Percentiles rank a stretch among this genome's conserved stretches.
These are phyloP conservation scores for Lamellibrachia columna DNA, from an alignment of 2,888 invertebrate genomes.

Conservation along the genomic window DNA sequence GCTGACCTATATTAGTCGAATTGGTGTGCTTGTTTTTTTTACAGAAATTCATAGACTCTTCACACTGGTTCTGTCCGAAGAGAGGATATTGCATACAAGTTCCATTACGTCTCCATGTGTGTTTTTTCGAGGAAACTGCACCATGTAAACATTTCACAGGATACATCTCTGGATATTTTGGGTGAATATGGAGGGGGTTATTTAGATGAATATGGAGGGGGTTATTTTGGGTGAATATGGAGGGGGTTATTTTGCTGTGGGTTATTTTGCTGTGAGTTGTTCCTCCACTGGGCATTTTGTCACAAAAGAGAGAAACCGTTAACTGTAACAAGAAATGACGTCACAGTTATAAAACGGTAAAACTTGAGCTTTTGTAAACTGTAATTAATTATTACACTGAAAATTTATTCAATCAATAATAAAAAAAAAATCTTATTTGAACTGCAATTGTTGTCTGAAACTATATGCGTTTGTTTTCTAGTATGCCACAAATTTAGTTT, in stretches of 20 bases:
- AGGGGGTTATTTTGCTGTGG: too few species aligned
- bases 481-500: too few species aligned
- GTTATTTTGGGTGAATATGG: neutral
- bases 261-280: neutral
- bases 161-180: neutral
- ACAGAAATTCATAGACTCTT: neutral
- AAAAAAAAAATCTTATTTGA: too few species aligned
- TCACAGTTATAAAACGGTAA: too few species aligned
- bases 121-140: neutral
- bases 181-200: too few species aligned
- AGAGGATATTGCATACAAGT: neutral
- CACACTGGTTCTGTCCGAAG: neutral
- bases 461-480: too few species aligned
- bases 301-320: neutral
- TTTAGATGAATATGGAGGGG: too few species aligned
- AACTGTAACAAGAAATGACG: neutral
- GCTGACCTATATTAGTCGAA: neutral
- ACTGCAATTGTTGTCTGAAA: too few species aligned
- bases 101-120: neutral
- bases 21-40: neutral
- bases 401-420: too few species aligned
- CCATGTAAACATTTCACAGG: neutral
- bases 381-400: too few species aligned
- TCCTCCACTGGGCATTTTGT: neutral
- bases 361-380: too few species aligned